Base-by-base conservation (phyloP, 35 echinoderm and acorn worm species). In the Apostichopus parvimensis region DNA sequence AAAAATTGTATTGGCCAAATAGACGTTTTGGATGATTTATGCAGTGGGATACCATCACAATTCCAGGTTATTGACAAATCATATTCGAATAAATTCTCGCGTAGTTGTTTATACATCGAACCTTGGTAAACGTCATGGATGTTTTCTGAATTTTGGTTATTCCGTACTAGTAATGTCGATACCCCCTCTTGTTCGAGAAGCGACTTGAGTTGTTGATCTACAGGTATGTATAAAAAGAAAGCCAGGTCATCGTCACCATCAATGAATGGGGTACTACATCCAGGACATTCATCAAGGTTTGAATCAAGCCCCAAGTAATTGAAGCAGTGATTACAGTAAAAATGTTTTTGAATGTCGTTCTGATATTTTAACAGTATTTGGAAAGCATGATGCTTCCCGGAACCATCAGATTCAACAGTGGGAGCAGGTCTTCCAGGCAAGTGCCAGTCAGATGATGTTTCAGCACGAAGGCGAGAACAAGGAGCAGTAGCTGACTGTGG, bases 1-100 rank as follows among this genome's bases (percentile, higher is more conserved):
- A 87, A 57, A 9, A 87, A 14, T 24, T 87, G 83, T 14, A 87
- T 59, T 9, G 83, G 83, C 83, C 92, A 93, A 22, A 92, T 6
- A 2, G 79, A 92, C 18, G 59, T 83, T 72, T 70, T 70, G 1
- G 79, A 92, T 52, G 77, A 82, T 54, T 92, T 92, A 65, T 62
- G 73, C 57, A 52, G 17, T 13, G 91, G 91, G 28, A 83, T 60
- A 18, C 91, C 79, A 92, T 92, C 91, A n/a, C 78, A 64, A 92
- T 92, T 92, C 8, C 78, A 90, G 17, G 89, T 79, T 78, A 84
- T 55, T n/a, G 53, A 1, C 17, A 87, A 65, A 59, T 87, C 83
- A 65, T 10, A 17, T 58, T 87, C 83, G 13, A 56, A 87, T 59
- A 18, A 5, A n/a, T 24, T 59, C 5, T 17, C 15, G 26, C 56